These are phyloP conservation scores for Torymus aiolomorphi DNA, from an alignment of 2,888 invertebrate species.

Conservation along the genomic window DNA sequence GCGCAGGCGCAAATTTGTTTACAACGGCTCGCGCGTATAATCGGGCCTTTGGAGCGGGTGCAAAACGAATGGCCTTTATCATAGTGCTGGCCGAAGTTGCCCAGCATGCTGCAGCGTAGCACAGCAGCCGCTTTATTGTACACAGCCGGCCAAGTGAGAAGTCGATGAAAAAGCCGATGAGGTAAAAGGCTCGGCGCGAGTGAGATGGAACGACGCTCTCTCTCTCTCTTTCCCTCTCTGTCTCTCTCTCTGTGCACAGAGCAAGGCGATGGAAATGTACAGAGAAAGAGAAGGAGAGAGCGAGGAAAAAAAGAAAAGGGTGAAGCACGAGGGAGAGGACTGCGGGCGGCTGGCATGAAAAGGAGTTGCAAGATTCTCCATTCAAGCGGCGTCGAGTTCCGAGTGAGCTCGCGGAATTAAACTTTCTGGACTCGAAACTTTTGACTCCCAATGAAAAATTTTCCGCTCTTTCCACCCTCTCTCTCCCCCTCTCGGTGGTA, in stretches of 20 bases:
- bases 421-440: conserved; percentile 68
- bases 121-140: conserved; percentile 10
- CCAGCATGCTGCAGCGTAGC: background rate
- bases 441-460: conserved; percentile 67
- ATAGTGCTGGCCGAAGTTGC: background rate
- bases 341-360: conserved; percentile 44
- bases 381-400: conserved; percentile 60
- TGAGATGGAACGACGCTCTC: background rate
- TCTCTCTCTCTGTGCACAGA: background rate
- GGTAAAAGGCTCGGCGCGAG: background rate
- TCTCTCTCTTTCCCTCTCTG: too few species aligned
- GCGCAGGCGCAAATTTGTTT: conserved; percentile 23
- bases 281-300: background rate
- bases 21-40: background rate
- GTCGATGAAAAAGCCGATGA: conserved; percentile 30
- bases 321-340: conserved; percentile 8
- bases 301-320: conserved; percentile 9
- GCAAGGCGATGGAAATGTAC: background rate
- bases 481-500: too few species aligned
- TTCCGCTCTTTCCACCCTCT: conserved; percentile 58
- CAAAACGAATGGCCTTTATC: conserved; percentile 24
- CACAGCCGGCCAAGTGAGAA: conserved; percentile 28
- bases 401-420: conserved; percentile 64
- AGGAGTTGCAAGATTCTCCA: conserved; percentile 63
- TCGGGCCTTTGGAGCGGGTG: background rate